Evolutionary conservation across 1,140 invertebrate genomes (phyloP).

Genomic region (Pseudomyrmex concolor): DNA sequence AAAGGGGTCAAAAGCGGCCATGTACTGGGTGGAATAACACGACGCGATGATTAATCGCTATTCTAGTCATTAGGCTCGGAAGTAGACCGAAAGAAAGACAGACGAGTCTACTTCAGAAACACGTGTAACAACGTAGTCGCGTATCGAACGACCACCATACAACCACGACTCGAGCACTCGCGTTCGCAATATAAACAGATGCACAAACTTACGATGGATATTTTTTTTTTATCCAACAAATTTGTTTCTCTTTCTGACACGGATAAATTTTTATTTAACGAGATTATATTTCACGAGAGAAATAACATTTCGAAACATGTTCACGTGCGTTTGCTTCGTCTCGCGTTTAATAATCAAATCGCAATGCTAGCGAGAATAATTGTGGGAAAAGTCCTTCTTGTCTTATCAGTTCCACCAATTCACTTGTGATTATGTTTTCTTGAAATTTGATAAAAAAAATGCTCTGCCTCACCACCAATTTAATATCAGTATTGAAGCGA

Average conservation of each 20-base stretch:
- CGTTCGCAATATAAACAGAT: constrained; percentile 58
- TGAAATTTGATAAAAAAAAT: constrained; percentile 5
- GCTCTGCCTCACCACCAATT: neutral
- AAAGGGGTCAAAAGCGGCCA: constrained; percentile 2
- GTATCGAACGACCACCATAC: neutral
- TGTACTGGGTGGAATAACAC: constrained; percentile 34
- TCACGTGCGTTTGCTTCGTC: too few species aligned
- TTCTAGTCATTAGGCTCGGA: constrained; percentile 28
- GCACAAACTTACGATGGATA: constrained; percentile 33
- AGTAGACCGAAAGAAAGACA: constrained; percentile 35
- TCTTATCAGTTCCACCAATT: constrained; percentile 9
- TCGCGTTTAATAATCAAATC: neutral
- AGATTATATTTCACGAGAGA: too few species aligned
- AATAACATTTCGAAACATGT: too few species aligned
- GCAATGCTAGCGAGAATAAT: constrained; percentile 2
- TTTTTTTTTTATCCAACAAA: constrained; percentile 65
- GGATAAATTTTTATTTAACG: constrained; percentile 4
- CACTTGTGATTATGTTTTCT: neutral
- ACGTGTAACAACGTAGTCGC: constrained; percentile 52
- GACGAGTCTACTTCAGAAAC: neutral
- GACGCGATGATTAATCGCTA: constrained; percentile 57
- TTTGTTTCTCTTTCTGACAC: constrained; percentile 57
- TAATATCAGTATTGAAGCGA: neutral
- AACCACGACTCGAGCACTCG: neutral
- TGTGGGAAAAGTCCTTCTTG: constrained; percentile 10